Evolutionary conservation across 2,888 invertebrate species (phyloP), one percentile per base, ranked within the genome.

Genomic region (Pristionchus exspectatus): DNA sequence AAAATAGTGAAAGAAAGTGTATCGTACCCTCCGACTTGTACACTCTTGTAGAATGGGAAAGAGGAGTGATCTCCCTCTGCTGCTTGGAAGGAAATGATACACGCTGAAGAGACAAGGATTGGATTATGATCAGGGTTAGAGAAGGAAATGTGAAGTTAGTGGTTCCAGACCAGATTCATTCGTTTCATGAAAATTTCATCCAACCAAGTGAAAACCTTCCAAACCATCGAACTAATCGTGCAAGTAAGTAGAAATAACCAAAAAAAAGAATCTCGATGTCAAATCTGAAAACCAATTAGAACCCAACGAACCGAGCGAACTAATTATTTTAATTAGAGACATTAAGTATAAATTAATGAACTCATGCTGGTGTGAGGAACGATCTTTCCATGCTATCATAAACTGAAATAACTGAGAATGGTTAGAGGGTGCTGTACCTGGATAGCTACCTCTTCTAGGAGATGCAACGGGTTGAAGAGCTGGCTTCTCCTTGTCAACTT

Each of bases 11-110:
- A 27, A 7, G 27, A 69, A 27, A 14, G n/a, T n/a, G n/a, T 59
- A 21, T 7, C 74, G 21, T 30, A 89, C 89, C 50, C 66, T 44
- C 24, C n/a, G 30, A 89, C 89, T 83, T 81, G 59, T 0, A 69
- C 44, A 81, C 59, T 83, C 54, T 89, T 89, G 66, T 89, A 88
- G 89, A 89, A 83, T 24, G 89, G 83, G 89, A 83, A 89, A 21
- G 63, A 33, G 24, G 59, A 63, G 44, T 59, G 81, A 83, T 89
- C 81, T 56, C 69, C 83, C 33, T 91, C 91, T 88, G 91, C 92
- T 87, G 93, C 94, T 94, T 94, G 94, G 93, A 94, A 94, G 69
- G 94, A 94, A 89, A 94, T 94, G 90, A 93, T 91, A 89, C 94
- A 94, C 50, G 94, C 94, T 94, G 90, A 94, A 92, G 9, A 59